A percentile compares a stretch with the other conserved stretches of the same genome.
phyloP scores from a whole-genome alignment of 2,888 invertebrate species.

The Heliconius charithonia region DNA sequence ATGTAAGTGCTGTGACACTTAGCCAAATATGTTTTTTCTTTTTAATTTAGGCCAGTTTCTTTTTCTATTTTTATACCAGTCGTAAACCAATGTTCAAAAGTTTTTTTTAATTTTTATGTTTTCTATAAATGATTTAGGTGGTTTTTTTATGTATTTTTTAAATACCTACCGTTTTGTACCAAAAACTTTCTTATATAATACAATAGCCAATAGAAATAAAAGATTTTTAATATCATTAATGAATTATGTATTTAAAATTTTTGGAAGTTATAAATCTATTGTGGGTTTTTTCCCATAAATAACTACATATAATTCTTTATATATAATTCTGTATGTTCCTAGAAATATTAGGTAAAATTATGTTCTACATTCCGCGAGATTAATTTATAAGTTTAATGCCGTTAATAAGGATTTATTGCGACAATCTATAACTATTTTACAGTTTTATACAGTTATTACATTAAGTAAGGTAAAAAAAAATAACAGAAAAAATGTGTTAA shows the following conservation, averaged over 20 bases:
- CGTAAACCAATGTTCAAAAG: too few species aligned
- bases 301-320: not conserved
- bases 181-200: not conserved
- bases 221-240: not conserved
- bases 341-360: not conserved
- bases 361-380: constrained; percentile 25
- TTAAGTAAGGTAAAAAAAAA: not conserved
- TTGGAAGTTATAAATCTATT: not conserved
- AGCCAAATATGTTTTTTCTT: constrained; percentile 7
- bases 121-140: too few species aligned
- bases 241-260: not conserved
- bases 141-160: not conserved
- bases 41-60: not conserved
- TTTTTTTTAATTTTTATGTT: not conserved
- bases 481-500: not conserved
- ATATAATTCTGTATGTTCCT: not conserved
- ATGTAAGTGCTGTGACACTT: constrained; percentile 12
- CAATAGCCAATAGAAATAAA: not conserved
- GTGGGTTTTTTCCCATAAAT: too few species aligned
- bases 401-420: not conserved
- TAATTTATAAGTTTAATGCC: not conserved
- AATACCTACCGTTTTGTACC: not conserved
- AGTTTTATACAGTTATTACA: not conserved
- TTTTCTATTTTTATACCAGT: not conserved
- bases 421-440: not conserved